Base-by-base conservation (phyloP, 2,113 vertebrate genomes). In the Trogon surrucura region DNA sequence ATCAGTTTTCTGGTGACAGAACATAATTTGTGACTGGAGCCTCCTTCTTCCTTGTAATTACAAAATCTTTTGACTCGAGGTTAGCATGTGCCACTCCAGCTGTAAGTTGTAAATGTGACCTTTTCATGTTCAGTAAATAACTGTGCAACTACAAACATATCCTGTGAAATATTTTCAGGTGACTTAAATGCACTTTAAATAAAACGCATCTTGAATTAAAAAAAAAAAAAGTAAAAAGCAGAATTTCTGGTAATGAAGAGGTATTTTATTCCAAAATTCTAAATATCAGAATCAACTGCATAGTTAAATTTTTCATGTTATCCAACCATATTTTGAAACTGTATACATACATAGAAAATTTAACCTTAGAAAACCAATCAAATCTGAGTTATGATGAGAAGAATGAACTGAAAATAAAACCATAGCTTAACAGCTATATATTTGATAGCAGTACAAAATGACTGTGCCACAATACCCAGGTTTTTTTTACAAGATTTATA, bases 181-280 rank as follows among this genome's bases (percentile, higher is more conserved):
- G 13, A 81, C 77, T 66, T 85, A 58, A 58, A 67, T 45, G 2
- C 18, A 48, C 47, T 70, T 65, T 0, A 1, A 67, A 41, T 41
- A 69, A 85, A 67, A 61, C 17, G 56, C 0, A 4, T 8, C 2
- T 26, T 30, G 51, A 4, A 22, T 50, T 16, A 14, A 56, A 15
- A 54, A 30, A 27, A 41, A 18, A 10, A 4, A 29, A 36, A 21
- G 20, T 10, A 16, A 22, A 20, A 51, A 13, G 1, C 29, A 83
- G 10, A 67, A 70, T 32, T 54, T 60, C 30, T 79, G 50, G 83
- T 95, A 82, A 85, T 82, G 81, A 80, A 88, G 67, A 97, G 73
- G 58, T 95, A 81, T 95, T 97, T 98, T 96, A 97, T 97, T 97
- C 72, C 62, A 94, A 93, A 96, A 93, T 80, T 84, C 82, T 92